Percentiles rank a stretch among this genome's conserved stretches.
These are phyloP conservation scores for Antennarius striatus DNA, from an alignment of 2,113 vertebrate genomes.

Conservation along the genomic window DNA sequence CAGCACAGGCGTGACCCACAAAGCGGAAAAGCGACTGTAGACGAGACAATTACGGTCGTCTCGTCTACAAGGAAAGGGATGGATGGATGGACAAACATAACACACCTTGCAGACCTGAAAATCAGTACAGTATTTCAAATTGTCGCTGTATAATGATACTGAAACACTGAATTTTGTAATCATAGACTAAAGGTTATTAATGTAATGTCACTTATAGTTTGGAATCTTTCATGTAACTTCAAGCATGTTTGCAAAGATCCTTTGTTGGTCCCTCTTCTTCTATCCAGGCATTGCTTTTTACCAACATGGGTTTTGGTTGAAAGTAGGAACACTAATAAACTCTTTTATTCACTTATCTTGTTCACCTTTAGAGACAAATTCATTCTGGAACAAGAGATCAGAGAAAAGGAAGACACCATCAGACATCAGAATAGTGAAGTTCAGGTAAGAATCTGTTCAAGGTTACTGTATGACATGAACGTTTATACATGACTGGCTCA, in stretches of 20 bases:
- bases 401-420: constrained; percentile 89
- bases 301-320: too few species aligned
- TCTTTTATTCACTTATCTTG: neutral
- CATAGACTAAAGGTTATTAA: too few species aligned
- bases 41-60: too few species aligned
- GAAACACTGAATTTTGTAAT: too few species aligned
- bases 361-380: constrained; percentile 86
- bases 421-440: constrained; percentile 88
- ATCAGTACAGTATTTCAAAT: too few species aligned
- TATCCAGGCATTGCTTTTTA: neutral
- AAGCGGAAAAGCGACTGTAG: too few species aligned
- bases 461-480: neutral
- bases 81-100: too few species aligned
- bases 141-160: too few species aligned
- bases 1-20: too few species aligned
- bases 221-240: neutral
- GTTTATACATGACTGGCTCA: neutral
- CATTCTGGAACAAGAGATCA: constrained; percentile 90
- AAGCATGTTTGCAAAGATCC: neutral
- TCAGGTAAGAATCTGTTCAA: constrained; percentile 81
- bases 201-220: neutral
- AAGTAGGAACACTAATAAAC: neutral
- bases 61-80: too few species aligned
- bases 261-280: constrained; percentile 6
- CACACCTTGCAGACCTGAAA: too few species aligned